Conservation (phyloP, 2,113 vertebrate genomes). For the Talpa occidentalis region DNA sequence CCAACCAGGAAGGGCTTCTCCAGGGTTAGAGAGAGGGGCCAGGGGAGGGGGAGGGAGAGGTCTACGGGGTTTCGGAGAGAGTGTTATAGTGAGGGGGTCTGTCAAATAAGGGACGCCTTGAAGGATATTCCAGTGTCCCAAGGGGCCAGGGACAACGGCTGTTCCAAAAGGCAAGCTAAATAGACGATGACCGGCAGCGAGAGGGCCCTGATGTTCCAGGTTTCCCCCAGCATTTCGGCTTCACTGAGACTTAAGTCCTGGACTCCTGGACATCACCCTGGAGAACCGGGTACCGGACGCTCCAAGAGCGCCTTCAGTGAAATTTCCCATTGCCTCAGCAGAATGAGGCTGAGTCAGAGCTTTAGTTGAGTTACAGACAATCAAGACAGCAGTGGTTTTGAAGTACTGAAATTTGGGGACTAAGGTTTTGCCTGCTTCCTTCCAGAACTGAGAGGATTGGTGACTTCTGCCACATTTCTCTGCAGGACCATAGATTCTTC, state of each 20-base stretch:
- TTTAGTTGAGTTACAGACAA: not conserved
- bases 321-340: not conserved
- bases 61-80: not conserved
- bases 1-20: not conserved
- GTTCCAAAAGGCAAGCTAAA: not conserved
- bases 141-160: not conserved
- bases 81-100: not conserved
- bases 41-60: not conserved
- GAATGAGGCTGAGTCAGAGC: not conserved
- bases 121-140: not conserved
- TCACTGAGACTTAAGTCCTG: not conserved
- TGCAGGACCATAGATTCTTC: not conserved
- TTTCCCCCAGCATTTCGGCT: not conserved
- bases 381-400: not conserved
- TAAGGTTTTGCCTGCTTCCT: not conserved
- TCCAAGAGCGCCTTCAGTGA: not conserved
- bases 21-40: not conserved
- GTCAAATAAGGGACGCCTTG: not conserved
- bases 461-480: not conserved
- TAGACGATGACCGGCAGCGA: not conserved
- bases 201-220: not conserved
- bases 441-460: not conserved
- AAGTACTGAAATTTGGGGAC: not conserved
- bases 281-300: not conserved
- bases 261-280: not conserved